These are phyloP conservation scores for Ptilorrhoa leucosticta DNA, from an alignment of 2,113 vertebrate species.

Conservation along the genomic window DNA sequence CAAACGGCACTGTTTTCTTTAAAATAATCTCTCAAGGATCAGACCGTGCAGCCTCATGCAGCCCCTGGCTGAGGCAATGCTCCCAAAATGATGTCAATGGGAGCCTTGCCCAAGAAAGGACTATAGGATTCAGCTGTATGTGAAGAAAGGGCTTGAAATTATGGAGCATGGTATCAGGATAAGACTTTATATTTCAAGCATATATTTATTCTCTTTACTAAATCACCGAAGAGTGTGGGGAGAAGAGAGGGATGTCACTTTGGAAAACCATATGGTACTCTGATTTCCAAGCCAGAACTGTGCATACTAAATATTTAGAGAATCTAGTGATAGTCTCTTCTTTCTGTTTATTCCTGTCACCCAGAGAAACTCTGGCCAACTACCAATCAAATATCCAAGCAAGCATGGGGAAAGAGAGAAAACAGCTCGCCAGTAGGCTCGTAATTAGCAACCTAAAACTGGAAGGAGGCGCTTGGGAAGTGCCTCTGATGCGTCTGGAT, in stretches of 20 bases:
- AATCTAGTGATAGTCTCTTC: neutral
- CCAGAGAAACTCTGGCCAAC: slow-evolving; percentile 8
- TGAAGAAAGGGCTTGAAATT: neutral
- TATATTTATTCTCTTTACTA: neutral
- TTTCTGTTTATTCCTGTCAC: slow-evolving; percentile 49
- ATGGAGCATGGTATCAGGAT: neutral
- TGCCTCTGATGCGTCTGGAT: neutral
- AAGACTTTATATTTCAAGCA: neutral
- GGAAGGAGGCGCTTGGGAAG: neutral
- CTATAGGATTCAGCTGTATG: neutral
- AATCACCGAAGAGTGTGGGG: neutral
- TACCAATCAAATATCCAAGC: neutral
- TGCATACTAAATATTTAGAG: slow-evolving; percentile 32
- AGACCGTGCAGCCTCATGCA: neutral
- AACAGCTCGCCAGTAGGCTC: neutral
- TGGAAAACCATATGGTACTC: slow-evolving; percentile 15
- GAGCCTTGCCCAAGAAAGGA: neutral
- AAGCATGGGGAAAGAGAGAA: neutral
- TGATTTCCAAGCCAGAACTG: neutral
- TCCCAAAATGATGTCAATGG: neutral
- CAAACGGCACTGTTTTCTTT: neutral
- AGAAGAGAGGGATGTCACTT: neutral
- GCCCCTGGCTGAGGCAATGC: neutral
- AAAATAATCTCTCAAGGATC: neutral
- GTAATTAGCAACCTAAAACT: neutral